Percentiles rank a stretch among this genome's conserved stretches.
Conservation (phyloP, 2,797 vertebrate species). For the Meda fulgida region DNA sequence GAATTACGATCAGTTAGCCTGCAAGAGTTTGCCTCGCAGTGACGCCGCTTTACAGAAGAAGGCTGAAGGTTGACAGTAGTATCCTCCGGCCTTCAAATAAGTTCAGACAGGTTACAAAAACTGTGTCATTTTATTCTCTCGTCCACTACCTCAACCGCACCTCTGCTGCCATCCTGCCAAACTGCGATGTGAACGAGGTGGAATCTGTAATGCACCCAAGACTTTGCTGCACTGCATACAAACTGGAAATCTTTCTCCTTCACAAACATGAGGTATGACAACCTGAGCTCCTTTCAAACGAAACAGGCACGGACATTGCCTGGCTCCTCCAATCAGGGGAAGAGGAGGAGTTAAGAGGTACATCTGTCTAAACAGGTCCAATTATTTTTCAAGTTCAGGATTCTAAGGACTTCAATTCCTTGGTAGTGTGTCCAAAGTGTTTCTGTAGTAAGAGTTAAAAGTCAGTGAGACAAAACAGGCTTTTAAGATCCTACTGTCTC, state of each 20-base stretch:
- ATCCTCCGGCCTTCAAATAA: conserved; percentile 28
- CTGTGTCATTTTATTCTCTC: conserved; percentile 46
- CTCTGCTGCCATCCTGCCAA: conserved; percentile 46
- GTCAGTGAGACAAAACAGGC: conserved; percentile 31
- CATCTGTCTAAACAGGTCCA: conserved; percentile 53
- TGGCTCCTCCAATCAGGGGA: conserved; percentile 50
- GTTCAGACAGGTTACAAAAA: conserved; percentile 52
- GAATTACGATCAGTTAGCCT: conserved; percentile 31
- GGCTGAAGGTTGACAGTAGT: conserved; percentile 46
- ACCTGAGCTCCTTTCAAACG: conserved; percentile 60
- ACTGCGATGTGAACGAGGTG: conserved; percentile 47
- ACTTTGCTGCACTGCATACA: conserved; percentile 60
- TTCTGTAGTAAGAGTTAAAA: conserved; percentile 43
- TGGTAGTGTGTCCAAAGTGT: conserved; percentile 42
- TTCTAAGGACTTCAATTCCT: conserved; percentile 47
- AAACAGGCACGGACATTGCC: conserved; percentile 51
- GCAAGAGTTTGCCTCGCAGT: conserved; percentile 35
- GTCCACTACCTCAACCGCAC: conserved; percentile 37
- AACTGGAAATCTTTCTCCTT: conserved; percentile 63
- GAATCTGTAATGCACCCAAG: conserved; percentile 50
- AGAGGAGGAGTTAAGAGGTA: conserved; percentile 53
- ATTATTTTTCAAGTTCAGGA: conserved; percentile 54
- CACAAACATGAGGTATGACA: conserved; percentile 71
- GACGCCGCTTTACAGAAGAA: conserved; percentile 33
- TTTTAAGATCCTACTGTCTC: conserved; percentile 16